A percentile compares a stretch with the other conserved stretches of the same genome.
These are phyloP conservation scores for Smittia sp. DNA, from an alignment of 2,888 invertebrate species.

Conservation along the genomic window DNA sequence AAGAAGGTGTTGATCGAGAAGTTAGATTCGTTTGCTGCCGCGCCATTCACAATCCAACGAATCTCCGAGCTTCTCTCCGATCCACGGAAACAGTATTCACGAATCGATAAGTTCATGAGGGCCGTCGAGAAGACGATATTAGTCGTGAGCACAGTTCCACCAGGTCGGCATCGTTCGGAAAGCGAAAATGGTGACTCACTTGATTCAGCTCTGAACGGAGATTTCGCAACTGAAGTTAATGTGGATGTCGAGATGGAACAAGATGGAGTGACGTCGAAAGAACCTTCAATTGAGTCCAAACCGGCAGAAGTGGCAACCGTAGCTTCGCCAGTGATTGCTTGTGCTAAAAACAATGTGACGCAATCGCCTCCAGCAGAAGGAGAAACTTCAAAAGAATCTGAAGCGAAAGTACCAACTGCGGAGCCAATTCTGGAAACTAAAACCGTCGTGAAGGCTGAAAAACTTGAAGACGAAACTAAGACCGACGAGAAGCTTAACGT, in stretches of 20 bases:
- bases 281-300: slow-evolving; percentile 47
- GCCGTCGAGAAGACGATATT: slow-evolving; percentile 94
- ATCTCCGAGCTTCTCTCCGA: slow-evolving; percentile 89
- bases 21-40: slow-evolving; percentile 78
- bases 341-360: slow-evolving; percentile 51
- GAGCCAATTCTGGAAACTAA: slow-evolving; percentile 46
- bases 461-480: slow-evolving; percentile 46
- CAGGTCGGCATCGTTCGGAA: slow-evolving; percentile 62
- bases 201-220: slow-evolving; percentile 53
- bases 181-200: slow-evolving; percentile 66
- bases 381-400: slow-evolving; percentile 37
- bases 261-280: not conserved
- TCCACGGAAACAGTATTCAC: slow-evolving; percentile 90
- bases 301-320: slow-evolving; percentile 43
- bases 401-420: slow-evolving; percentile 36
- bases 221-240: slow-evolving; percentile 57
- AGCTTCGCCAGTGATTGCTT: slow-evolving; percentile 53
- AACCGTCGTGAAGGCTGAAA: slow-evolving; percentile 47
- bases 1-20: slow-evolving; percentile 77
- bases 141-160: slow-evolving; percentile 76
- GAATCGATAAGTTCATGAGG: slow-evolving; percentile 94
- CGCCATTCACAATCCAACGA: slow-evolving; percentile 94
- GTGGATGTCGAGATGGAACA: slow-evolving; percentile 58
- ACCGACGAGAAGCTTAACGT: slow-evolving; percentile 18
- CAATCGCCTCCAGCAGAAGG: slow-evolving; percentile 46